Percentiles rank a stretch among this genome's conserved stretches.
Evolutionary conservation across 2,113 vertebrate species (phyloP).

Genomic region (Osmerus eperlanus): DNA sequence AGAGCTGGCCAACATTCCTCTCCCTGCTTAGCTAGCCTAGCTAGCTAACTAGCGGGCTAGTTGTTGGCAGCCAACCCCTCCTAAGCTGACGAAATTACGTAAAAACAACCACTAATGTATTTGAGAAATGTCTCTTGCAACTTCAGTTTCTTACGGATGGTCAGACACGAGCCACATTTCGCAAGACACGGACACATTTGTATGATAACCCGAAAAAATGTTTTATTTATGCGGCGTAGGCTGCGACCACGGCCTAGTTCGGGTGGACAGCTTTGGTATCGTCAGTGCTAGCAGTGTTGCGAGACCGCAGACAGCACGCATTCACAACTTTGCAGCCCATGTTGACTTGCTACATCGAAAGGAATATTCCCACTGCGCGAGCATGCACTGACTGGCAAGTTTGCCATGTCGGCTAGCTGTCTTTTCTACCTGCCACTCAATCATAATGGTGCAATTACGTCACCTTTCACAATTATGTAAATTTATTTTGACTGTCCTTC

Average conservation of each 20-base stretch:
- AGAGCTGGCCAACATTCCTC: conserved; percentile 62
- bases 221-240: conserved; percentile 73
- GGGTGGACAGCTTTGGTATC: conserved; percentile 70
- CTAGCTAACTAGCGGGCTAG: conserved; percentile 58
- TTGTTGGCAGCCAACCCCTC: conserved; percentile 66
- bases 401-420: not conserved
- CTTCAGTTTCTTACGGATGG: conserved; percentile 7
- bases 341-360: conserved; percentile 38
- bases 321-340: conserved; percentile 56
- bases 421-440: conserved; percentile 45
- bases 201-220: conserved; percentile 50
- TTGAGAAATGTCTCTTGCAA: conserved; percentile 9
- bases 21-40: conserved; percentile 46
- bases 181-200: conserved; percentile 36
- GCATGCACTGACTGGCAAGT: conserved; percentile 19
- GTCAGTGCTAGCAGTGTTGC: conserved; percentile 57
- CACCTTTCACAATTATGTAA: conserved; percentile 61
- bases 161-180: conserved; percentile 27
- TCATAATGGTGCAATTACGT: conserved; percentile 63
- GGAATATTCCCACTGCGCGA: not conserved
- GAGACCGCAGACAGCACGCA: conserved; percentile 24
- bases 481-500: conserved; percentile 43
- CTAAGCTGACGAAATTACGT: conserved; percentile 63
- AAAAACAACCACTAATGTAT: conserved; percentile 39
- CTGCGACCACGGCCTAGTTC: conserved; percentile 71